Percentiles rank a stretch among this genome's conserved stretches.
Conservation (phyloP, 2,113 vertebrate genomes). For the Cavia aperea region DNA sequence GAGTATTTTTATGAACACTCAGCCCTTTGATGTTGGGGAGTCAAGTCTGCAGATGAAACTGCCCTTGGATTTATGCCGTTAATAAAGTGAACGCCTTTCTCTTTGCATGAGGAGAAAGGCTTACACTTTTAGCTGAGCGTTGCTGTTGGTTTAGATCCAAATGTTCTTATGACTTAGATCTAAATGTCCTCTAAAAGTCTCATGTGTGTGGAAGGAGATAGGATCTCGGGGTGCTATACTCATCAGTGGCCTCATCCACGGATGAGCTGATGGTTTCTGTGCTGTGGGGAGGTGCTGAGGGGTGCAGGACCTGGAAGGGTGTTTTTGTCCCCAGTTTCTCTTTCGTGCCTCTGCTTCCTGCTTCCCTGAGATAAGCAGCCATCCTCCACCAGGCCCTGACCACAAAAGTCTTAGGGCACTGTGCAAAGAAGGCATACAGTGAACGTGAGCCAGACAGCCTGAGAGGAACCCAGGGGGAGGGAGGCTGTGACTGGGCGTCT, state of each 20-base stretch:
- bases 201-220: neutral
- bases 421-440: neutral
- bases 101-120: conserved; percentile 27
- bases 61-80: conserved; percentile 59
- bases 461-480: rapidly evolving
- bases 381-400: neutral
- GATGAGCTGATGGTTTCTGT: neutral
- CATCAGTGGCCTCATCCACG: neutral
- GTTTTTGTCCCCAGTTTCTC: neutral
- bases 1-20: conserved; percentile 66
- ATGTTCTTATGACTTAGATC: neutral
- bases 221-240: neutral
- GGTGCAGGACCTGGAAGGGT: neutral
- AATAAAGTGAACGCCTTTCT: conserved; percentile 64
- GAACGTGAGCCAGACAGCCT: neutral
- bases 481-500: rapidly evolving
- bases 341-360: neutral
- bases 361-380: neutral
- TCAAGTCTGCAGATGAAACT: conserved; percentile 62
- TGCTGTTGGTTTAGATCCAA: conserved; percentile 28
- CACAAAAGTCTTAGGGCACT: neutral
- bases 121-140: conserved; percentile 23
- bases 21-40: conserved; percentile 46
- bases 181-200: neutral
- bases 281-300: neutral